These are phyloP conservation scores for Rhinoptilus africanus DNA, from an alignment of 2,113 vertebrate species.

Conservation along the genomic window DNA sequence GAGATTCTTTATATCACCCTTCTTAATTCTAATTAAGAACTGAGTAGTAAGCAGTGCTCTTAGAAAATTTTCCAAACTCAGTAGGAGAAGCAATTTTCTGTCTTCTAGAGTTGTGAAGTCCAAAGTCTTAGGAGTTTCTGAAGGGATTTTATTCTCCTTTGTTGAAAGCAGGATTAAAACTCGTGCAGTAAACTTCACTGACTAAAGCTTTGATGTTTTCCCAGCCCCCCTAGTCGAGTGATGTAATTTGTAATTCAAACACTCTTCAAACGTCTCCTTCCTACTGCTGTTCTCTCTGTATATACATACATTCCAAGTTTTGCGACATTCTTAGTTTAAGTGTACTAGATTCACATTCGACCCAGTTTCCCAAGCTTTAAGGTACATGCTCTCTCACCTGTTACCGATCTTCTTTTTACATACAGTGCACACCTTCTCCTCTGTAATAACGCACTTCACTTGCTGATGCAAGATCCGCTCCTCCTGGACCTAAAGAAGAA, in stretches of 20 bases:
- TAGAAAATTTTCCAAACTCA: not conserved
- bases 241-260: not conserved
- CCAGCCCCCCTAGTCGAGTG: rapidly evolving
- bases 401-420: constrained; percentile 99
- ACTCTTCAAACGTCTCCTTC: not conserved
- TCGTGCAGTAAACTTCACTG: not conserved
- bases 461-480: constrained; percentile 97
- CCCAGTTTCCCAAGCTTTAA: not conserved
- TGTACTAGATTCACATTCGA: not conserved
- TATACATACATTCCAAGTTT: not conserved
- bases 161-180: not conserved
- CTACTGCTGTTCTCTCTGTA: not conserved
- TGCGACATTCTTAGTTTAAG: not conserved
- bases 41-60: not conserved
- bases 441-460: constrained; percentile 97
- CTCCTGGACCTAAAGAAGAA: constrained; percentile 86
- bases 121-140: not conserved
- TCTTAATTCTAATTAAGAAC: not conserved
- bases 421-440: constrained; percentile 96
- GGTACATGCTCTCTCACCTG: constrained; percentile 77
- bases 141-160: not conserved
- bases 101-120: not conserved
- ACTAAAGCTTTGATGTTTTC: not conserved
- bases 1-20: not conserved
- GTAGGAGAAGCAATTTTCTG: not conserved